These are phyloP conservation scores for Castor canadensis DNA, from an alignment of 2,113 vertebrate species.

Conservation along the genomic window DNA sequence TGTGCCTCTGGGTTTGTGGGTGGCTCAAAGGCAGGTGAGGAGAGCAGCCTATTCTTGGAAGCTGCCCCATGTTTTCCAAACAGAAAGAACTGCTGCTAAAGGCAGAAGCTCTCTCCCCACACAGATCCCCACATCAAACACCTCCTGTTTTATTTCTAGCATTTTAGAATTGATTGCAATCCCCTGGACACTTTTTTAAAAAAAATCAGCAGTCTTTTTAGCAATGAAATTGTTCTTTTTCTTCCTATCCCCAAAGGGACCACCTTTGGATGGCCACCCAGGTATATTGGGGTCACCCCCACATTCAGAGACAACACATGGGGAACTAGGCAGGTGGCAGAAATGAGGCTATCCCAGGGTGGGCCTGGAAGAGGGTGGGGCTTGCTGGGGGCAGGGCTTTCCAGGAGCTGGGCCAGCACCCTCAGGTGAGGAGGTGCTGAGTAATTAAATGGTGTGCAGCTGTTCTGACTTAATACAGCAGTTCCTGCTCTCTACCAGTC, in stretches of 20 bases:
- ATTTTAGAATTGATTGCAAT: background rate
- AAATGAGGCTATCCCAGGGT: background rate
- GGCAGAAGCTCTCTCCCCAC: too few relatives aligned
- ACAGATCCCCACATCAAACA: rapidly evolving
- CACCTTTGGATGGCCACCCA: background rate
- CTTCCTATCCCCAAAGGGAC: background rate
- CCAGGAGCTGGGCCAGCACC: background rate
- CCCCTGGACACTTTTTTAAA: too few relatives aligned
- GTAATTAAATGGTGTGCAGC: too few relatives aligned
- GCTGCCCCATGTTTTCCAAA: background rate
- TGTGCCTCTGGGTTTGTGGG: background rate
- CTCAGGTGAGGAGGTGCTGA: too few relatives aligned
- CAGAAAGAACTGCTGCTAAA: background rate
- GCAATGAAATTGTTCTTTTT: background rate
- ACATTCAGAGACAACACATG: too few relatives aligned
- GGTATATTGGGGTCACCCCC: background rate
- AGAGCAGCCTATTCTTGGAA: background rate
- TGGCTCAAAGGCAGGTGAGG: background rate
- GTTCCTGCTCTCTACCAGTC: too few relatives aligned
- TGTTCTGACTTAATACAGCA: too few relatives aligned
- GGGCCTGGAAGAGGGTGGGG: background rate
- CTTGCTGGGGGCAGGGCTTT: too few relatives aligned
- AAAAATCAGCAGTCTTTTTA: background rate
- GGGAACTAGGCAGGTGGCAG: rapidly evolving
- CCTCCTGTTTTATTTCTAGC: background rate